These are phyloP conservation scores for Catalaphyllia jardinei DNA, from an alignment of 64 coral and sea anemone species.

Conservation along the genomic window DNA sequence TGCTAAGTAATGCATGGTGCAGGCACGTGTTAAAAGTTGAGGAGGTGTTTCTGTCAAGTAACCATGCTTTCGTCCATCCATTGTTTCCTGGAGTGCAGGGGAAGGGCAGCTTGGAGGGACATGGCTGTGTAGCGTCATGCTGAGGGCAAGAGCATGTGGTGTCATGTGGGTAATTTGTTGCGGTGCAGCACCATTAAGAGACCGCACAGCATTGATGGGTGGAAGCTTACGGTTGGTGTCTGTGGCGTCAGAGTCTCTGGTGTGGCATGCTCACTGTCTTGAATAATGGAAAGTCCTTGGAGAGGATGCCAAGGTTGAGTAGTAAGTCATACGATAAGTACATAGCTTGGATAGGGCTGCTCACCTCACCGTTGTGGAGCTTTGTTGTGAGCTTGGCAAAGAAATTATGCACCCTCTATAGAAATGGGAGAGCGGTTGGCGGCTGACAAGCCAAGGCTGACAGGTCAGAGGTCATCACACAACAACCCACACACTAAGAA, in stretches of 20 bases:
- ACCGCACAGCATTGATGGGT: not conserved
- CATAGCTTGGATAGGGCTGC: slow-evolving; percentile 30
- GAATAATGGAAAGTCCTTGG: not conserved
- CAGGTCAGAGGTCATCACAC: slow-evolving; percentile 7
- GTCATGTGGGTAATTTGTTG: not conserved
- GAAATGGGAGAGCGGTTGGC: slow-evolving; percentile 58
- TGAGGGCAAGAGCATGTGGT: slow-evolving; percentile 9
- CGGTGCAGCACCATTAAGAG: slow-evolving; percentile 20
- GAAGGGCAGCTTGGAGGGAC: slow-evolving; percentile 19
- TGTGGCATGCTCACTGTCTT: not conserved
- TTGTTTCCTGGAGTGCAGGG: not conserved
- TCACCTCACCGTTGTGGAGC: not conserved
- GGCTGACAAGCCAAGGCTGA: slow-evolving; percentile 24
- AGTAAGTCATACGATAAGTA: slow-evolving; percentile 57
- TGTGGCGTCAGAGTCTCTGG: not conserved
- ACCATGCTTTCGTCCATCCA: no score
- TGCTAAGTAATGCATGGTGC: no score
- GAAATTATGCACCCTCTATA: slow-evolving; percentile 56
- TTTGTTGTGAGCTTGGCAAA: slow-evolving; percentile 34
- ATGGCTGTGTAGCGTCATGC: not conserved
- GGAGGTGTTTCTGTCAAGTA: no score
- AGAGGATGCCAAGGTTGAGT: slow-evolving; percentile 54
- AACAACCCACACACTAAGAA: slow-evolving; percentile 64
- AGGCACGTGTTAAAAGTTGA: no score
- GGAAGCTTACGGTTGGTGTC: not conserved